phyloP scores from a whole-genome alignment of 2,888 invertebrate genomes.

The Ormyrus labotus region DNA sequence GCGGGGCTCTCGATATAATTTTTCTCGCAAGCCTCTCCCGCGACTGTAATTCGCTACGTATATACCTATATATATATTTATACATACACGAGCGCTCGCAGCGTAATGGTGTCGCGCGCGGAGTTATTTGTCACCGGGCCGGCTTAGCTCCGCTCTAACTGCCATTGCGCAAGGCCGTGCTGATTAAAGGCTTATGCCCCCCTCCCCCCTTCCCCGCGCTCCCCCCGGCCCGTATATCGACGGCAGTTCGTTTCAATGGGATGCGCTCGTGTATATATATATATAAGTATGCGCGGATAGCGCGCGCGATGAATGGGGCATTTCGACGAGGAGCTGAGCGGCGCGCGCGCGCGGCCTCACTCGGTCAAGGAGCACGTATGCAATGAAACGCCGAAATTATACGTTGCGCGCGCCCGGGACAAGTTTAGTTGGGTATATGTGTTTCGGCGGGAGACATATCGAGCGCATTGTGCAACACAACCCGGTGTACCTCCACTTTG shows the following conservation, averaged over 20 bases:
- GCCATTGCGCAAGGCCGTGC: constrained; percentile 40
- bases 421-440: background rate
- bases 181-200: constrained; percentile 45
- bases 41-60: background rate
- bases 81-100: background rate
- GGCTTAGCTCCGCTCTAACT: constrained; percentile 35
- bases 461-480: no score
- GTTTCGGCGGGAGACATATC: background rate
- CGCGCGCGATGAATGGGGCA: constrained; percentile 8
- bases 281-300: constrained; percentile 1
- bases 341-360: background rate
- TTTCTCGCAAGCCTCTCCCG: no score
- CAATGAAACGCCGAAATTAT: constrained; percentile 31
- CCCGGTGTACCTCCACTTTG: no score
- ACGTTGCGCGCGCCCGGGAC: background rate
- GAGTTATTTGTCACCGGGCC: constrained; percentile 47
- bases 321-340: background rate
- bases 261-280: background rate
- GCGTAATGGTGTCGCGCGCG: background rate
- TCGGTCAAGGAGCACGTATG: constrained; percentile 27
- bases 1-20: background rate
- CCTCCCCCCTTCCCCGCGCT: background rate
- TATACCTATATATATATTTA: background rate
- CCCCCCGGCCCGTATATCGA: background rate
- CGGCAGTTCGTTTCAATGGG: background rate